Conservation (phyloP, 2,888 invertebrate species). For the Leptopilina myrica region DNA sequence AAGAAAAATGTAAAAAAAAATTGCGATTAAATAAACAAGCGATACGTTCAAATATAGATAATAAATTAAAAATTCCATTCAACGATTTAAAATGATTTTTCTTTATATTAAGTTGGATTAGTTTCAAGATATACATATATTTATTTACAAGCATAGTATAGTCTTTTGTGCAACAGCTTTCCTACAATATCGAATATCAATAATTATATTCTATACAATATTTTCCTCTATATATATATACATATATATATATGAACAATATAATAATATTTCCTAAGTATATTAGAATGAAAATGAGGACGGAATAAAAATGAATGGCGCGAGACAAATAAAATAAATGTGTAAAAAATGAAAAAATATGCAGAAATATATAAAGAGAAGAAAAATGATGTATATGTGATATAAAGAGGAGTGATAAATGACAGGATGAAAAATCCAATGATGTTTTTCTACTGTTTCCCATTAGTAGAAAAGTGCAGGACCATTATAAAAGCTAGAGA, state of each 20-base stretch:
- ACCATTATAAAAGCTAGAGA: slow-evolving; percentile 6
- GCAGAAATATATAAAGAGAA: neutral
- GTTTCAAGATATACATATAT: neutral
- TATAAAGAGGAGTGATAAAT: neutral
- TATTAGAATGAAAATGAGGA: slow-evolving; percentile 1
- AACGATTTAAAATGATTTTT: neutral
- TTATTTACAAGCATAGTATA: neutral
- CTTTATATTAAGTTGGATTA: slow-evolving; percentile 7
- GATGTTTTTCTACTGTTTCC: slow-evolving; percentile 4
- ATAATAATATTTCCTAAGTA: neutral
- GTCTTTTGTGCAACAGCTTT: slow-evolving; percentile 5
- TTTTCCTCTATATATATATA: neutral
- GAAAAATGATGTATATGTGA: neutral
- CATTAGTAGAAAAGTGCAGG: slow-evolving; percentile 19
- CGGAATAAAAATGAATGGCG: neutral
- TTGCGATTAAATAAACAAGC: no score
- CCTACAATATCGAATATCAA: slow-evolving; percentile 7
- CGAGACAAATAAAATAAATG: neutral
- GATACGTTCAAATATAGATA: no score
- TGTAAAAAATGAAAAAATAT: neutral
- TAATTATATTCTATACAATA: slow-evolving; percentile 11
- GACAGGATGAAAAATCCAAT: slow-evolving; percentile 3
- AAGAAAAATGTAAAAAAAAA: no score
- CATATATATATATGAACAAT: no score
- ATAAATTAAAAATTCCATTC: no score